Percentiles rank a stretch among this genome's conserved stretches.
Evolutionary conservation across 1,140 invertebrate species (phyloP).

Genomic region (Battus philenor): DNA sequence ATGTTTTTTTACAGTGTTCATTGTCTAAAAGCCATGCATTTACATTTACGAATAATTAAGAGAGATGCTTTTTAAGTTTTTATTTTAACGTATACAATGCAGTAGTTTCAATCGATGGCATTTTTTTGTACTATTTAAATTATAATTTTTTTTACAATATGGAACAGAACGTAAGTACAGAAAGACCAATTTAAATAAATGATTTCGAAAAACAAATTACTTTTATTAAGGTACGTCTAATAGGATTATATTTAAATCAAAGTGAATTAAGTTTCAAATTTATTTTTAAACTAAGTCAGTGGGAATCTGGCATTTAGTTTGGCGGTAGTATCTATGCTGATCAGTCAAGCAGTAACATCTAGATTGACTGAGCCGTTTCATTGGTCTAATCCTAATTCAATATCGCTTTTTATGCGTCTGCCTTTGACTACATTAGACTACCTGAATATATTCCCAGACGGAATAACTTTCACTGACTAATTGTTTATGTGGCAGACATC

Average conservation of each 20-base stretch:
- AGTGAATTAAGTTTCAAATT: conserved; percentile 19
- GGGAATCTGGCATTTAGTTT: conserved; percentile 73
- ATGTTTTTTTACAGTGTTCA: no score
- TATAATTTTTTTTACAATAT: no score
- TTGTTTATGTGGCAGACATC: conserved; percentile 57
- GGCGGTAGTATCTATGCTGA: conserved; percentile 54
- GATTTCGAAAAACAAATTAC: not conserved
- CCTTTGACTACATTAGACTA: conserved; percentile 36
- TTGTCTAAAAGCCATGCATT: no score
- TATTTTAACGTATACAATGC: no score
- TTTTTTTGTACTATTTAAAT: no score
- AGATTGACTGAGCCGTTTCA: conserved; percentile 67
- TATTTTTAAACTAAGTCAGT: conserved; percentile 48
- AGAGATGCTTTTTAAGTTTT: no score
- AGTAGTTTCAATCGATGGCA: no score
- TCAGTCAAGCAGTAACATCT: conserved; percentile 69
- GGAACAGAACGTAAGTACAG: no score
- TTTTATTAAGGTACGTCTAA: not conserved
- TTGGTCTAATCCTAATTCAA: conserved; percentile 67
- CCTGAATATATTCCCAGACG: conserved; percentile 38
- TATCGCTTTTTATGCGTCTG: conserved; percentile 61
- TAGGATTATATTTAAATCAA: conserved; percentile 8
- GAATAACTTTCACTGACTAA: conserved; percentile 63
- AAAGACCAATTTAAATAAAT: no score
- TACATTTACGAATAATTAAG: no score